These are phyloP conservation scores for Sylvietta virens DNA, from an alignment of 2,113 vertebrate species.

Conservation along the genomic window DNA sequence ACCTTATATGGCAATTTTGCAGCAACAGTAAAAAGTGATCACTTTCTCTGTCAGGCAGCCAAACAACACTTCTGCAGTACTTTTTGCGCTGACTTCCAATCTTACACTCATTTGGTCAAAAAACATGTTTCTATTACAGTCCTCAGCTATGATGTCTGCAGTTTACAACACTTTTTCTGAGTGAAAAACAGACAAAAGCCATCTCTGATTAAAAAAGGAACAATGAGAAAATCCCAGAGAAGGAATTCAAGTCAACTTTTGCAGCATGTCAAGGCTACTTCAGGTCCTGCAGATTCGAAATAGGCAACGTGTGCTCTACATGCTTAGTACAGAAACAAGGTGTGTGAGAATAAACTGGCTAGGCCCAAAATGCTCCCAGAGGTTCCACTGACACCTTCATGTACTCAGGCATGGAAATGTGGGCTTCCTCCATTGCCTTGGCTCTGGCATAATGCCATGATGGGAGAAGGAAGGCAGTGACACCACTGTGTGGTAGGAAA, in stretches of 20 bases:
- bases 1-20: constrained; percentile 53
- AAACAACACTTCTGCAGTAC: constrained; percentile 16
- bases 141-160: neutral
- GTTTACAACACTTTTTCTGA: neutral
- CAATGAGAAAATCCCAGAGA: neutral
- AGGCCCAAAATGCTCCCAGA: neutral
- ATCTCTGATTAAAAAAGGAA: neutral
- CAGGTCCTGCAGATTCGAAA: neutral
- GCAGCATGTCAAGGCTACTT: neutral
- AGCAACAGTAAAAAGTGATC: constrained; percentile 43
- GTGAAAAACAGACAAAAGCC: neutral
- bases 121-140: constrained; percentile 2
- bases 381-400: rapidly evolving
- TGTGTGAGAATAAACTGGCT: neutral
- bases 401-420: neutral
- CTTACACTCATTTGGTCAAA: neutral
- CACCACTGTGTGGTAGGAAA: neutral
- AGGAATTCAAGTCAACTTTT: neutral
- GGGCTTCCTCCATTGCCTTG: neutral
- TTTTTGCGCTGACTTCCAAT: neutral
- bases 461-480: neutral
- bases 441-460: neutral
- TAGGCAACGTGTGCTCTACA: neutral
- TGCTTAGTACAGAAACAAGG: neutral
- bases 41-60: constrained; percentile 46